Base-by-base conservation (phyloP, 2,113 vertebrate genomes). In the Psophia crepitans region DNA sequence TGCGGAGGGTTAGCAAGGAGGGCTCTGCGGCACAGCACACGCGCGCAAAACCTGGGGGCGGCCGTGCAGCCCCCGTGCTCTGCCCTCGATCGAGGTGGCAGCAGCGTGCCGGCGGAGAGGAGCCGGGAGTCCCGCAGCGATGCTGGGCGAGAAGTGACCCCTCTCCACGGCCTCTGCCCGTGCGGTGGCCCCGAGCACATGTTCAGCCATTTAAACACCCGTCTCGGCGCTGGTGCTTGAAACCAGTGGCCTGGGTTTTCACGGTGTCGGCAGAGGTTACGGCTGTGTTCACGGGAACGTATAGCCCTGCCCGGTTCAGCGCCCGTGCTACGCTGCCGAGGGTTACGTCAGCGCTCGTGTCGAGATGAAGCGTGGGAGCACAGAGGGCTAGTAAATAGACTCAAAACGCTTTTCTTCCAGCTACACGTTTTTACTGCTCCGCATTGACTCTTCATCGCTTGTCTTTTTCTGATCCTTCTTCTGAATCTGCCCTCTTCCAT, bases 121-220 rank as follows among this genome's bases (percentile, higher is more conserved):
- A 70, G 27, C 77, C 5, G 5, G 66, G 33, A 46, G 23, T 65
- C 68, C 11, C 1, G 0, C 61, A 23, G 79, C 0, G 1, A 14
- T 46, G 57, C 68, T 48, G 41, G 23, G 28, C 26, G 56, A 54
- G 74, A 53, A 32, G 19, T 8, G 18, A 22, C 15, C 27, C 30
- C 9, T 68, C 22, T 44, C 9, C 2, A 1, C 11, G 30, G 43
- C 35, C 68, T 61, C 64, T 61, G 33, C 41, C 68, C 43, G 14
- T 1, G 1, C 0, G 0, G 22, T 30, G 46, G 23, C 8, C 17
- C n/a, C 11, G 9, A 18, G 46, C 44, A 6, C 24, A 0, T 1
- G 35, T 35, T 32, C 4, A 20, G 27, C 37, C 28, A 1, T 53
- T 49, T 9, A 14, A 73, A 35, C 51, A 51, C 53, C 69, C 26